A percentile compares a stretch with the other conserved stretches of the same genome.
Evolutionary conservation across 2,888 invertebrate species (phyloP).

Genomic region (Agrochola lota): DNA sequence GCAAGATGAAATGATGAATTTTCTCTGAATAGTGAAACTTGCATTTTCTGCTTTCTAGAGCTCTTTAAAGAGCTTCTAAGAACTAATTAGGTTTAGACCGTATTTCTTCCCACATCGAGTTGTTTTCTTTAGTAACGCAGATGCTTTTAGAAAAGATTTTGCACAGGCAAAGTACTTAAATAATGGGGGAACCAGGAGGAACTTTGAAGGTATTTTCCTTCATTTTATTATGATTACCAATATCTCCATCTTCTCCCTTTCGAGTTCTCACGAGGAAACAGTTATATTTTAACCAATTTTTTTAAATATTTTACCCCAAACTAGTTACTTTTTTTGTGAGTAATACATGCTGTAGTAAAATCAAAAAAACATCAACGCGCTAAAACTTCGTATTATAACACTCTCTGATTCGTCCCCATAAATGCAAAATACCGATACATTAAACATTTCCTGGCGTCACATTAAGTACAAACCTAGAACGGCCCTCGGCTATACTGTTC

Average conservation of each 20-base stretch:
- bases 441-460: constrained; percentile 60
- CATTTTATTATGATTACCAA: background rate
- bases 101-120: background rate
- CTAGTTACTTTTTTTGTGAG: too few species aligned
- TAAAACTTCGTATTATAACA: background rate
- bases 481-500: constrained; percentile 79
- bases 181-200: background rate
- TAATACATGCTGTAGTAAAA: background rate
- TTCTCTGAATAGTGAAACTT: background rate
- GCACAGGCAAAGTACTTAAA: background rate
- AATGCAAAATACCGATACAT: constrained; percentile 55
- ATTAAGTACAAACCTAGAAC: constrained; percentile 66
- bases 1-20: background rate
- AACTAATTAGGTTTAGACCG: background rate
- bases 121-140: background rate
- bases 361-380: background rate
- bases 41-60: background rate
- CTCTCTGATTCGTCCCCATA: background rate
- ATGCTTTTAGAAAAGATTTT: background rate
- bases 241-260: too few species aligned
- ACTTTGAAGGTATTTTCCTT: background rate
- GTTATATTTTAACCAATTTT: too few species aligned
- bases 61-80: background rate
- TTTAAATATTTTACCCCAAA: too few species aligned
- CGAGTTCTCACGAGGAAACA: background rate